Conservation (phyloP, 2,797 vertebrate species). For the Merluccius polli region DNA sequence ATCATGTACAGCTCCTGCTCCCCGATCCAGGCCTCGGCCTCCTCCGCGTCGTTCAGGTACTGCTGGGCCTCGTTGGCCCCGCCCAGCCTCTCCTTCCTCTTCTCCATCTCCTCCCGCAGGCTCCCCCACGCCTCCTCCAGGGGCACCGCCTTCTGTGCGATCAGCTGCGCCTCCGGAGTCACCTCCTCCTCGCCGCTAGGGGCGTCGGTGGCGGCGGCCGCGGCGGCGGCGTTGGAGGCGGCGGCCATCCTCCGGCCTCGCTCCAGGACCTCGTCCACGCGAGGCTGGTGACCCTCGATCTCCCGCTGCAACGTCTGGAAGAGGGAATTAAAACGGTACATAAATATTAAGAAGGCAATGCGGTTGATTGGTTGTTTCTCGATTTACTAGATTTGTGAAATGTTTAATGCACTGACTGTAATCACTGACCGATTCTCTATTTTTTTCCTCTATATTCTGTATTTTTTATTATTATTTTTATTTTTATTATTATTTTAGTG, state of each 20-base stretch:
- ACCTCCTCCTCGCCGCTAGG: background rate
- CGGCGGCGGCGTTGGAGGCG: conserved; percentile 41
- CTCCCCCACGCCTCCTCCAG: conserved; percentile 78
- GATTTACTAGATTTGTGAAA: background rate
- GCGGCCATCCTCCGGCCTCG: conserved; percentile 74
- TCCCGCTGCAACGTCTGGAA: conserved; percentile 88
- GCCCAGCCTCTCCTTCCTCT: conserved; percentile 73
- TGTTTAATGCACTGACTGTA: background rate
- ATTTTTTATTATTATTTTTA: too few relatives aligned
- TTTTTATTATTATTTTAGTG: too few relatives aligned
- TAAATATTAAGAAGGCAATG: background rate
- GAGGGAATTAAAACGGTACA: background rate
- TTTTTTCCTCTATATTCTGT: too few relatives aligned
- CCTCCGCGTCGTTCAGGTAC: conserved; percentile 87
- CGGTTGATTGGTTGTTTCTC: background rate
- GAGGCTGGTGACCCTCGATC: conserved; percentile 85
- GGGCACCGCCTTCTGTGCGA: conserved; percentile 65
- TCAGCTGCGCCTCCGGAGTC: conserved; percentile 56
- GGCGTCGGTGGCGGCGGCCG: background rate
- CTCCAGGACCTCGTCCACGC: conserved; percentile 82
- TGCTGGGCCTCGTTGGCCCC: conserved; percentile 81
- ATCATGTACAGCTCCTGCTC: conserved; percentile 98
- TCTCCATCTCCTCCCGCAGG: conserved; percentile 73
- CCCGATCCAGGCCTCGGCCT: conserved; percentile 90
- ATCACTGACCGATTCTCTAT: too few relatives aligned